Base-by-base conservation (phyloP, 2,888 invertebrate genomes). In the Lasioglossum malachurum region DNA sequence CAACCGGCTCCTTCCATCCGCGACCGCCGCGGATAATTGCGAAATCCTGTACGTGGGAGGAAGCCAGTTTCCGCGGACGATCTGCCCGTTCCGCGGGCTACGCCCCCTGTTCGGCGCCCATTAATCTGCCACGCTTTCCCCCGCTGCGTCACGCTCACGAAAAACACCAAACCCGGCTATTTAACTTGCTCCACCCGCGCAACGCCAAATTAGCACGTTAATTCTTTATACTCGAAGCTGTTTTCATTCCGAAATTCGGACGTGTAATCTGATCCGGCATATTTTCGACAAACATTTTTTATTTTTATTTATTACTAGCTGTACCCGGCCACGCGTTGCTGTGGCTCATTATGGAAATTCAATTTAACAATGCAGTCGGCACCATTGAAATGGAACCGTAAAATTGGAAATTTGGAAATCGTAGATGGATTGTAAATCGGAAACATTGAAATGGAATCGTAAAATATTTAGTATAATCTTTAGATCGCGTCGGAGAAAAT, bases 21-120 rank as follows among this genome's bases (percentile, higher is more conserved):
- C 67, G 16, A 19, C 5, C 53, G 69, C 27, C 44, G 76, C 77
- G 57, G 71, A 72, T 88, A 89, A 88, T 88, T 89, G 87, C 82
- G 67, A 84, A 87, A 57, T 49, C 80, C 73, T 84, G 84, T 87
- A 69, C 71, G 64, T 44, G 27, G 76, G 78, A 60, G 72, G 31
- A 49, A 38, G 64, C 77, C 46, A 75, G 74, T 71, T 79, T 79
- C 84, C 84, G 46, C 80, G 60, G 75, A 53, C 78, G 38, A 41
- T 44, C 64, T 53, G 67, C 31, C 49, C 64, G 80, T 57, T 75
- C 57, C 16, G 14, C 75, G 46, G 57, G 69, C 71, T 46, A 53
- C 74, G 23, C n/a, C 44, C 10, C 57, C 3, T 35, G 12, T 35
- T 60, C 78, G 27, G 19, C 27, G 16, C 5, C 64, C 82, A 38